Evolutionary conservation across 2,888 invertebrate genomes (phyloP).

Genomic region (Melipona bicolor): DNA sequence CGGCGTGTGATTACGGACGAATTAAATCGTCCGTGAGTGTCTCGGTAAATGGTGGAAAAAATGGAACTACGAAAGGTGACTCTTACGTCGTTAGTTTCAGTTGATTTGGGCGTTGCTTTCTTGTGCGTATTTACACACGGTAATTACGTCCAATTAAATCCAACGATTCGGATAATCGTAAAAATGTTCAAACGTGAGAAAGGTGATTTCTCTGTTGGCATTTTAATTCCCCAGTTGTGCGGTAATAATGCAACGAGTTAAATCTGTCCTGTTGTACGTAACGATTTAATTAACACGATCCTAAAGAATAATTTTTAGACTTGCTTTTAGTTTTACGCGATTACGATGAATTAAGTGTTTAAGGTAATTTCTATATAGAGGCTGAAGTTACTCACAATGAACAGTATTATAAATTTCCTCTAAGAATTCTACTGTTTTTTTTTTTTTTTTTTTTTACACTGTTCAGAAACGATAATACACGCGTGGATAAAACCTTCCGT

Average conservation of each 20-base stretch:
- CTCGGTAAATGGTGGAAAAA: too few relatives aligned
- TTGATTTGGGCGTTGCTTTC: neutral
- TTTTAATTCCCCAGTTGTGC: neutral
- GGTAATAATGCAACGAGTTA: neutral
- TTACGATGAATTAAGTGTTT: too few relatives aligned
- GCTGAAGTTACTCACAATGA: too few relatives aligned
- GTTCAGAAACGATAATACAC: neutral
- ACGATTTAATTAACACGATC: neutral
- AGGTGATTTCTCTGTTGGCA: neutral
- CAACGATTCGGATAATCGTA: too few relatives aligned
- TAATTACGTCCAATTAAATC: neutral
- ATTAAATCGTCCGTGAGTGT: neutral
- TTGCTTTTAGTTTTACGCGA: too few relatives aligned
- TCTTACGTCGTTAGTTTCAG: neutral
- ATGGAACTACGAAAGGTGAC: neutral
- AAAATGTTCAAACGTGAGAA: neutral
- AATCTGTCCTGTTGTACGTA: neutral
- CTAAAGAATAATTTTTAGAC: neutral
- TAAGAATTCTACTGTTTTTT: too few relatives aligned
- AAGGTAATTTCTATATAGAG: too few relatives aligned
- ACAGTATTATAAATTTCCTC: too few relatives aligned
- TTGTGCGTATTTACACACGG: neutral
- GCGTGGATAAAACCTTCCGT: too few relatives aligned
- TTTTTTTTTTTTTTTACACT: too few relatives aligned
- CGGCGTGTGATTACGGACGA: neutral